phyloP scores from a whole-genome alignment of 2,113 vertebrate species.

The Chiloscyllium plagiosum region DNA sequence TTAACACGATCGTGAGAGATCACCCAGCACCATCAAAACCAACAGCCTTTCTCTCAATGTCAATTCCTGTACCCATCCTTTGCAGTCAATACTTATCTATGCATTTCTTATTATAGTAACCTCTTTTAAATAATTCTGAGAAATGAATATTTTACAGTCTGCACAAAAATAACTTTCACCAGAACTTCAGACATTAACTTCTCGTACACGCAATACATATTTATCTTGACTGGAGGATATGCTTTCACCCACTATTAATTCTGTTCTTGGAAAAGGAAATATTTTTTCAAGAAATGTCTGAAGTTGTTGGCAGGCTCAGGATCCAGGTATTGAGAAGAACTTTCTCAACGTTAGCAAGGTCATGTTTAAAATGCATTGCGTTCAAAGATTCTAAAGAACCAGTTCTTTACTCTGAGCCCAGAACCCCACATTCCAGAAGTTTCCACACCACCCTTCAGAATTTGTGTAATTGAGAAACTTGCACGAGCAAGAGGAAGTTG shows the following conservation, averaged over 20 bases:
- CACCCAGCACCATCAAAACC: not conserved
- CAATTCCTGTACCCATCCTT: not conserved
- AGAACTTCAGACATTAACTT: not conserved
- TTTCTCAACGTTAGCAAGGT: not conserved
- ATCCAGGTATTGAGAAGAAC: not conserved
- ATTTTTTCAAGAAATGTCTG: not conserved
- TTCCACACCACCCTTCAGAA: not conserved
- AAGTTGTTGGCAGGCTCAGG: not conserved
- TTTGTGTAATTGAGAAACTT: not conserved
- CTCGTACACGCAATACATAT: too few relatives aligned
- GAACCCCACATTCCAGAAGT: not conserved
- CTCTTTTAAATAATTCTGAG: not conserved
- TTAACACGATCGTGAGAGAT: not conserved
- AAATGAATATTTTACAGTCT: not conserved
- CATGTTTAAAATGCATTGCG: not conserved
- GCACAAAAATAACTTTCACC: not conserved
- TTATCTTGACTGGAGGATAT: not conserved
- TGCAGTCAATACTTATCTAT: not conserved
- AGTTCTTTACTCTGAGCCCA: too few relatives aligned
- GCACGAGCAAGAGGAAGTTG: not conserved
- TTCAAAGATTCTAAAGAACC: not conserved
- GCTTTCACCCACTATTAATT: not conserved
- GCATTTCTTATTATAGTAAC: not conserved
- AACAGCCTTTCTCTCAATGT: not conserved
- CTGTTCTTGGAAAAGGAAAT: constrained; percentile 7